Conservation (phyloP, 2,113 vertebrate genomes). For the Arenaria interpres region DNA sequence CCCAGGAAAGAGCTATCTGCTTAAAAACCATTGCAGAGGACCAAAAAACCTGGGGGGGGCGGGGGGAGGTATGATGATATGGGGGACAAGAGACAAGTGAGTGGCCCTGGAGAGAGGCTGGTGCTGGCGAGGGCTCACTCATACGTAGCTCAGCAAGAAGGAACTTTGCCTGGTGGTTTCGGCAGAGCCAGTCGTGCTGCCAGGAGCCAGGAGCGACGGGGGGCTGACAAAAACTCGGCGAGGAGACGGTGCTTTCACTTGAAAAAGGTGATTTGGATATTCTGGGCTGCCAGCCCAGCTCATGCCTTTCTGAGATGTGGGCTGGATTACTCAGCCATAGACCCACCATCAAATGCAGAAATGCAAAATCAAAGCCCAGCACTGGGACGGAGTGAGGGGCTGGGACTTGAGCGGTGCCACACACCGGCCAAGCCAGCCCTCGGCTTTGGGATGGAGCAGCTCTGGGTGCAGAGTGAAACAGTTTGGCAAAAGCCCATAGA, state of each 20-base stretch:
- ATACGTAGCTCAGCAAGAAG: rapidly evolving
- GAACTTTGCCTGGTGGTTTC: not conserved
- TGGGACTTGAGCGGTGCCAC: rapidly evolving
- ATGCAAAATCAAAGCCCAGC: not conserved
- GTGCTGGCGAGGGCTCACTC: rapidly evolving
- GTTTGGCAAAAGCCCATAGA: not conserved
- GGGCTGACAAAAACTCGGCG: not conserved
- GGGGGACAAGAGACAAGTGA: not conserved
- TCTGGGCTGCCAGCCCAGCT: not conserved
- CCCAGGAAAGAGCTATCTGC: not conserved
- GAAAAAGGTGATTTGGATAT: not conserved
- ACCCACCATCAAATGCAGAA: not conserved
- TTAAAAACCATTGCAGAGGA: not conserved
- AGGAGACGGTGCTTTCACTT: not conserved
- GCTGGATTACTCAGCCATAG: not conserved
- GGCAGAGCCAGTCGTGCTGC: not conserved
- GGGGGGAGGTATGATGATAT: rapidly evolving
- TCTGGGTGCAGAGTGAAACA: not conserved
- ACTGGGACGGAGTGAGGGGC: not conserved
- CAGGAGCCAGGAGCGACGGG: not conserved
- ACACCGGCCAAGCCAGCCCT: rapidly evolving
- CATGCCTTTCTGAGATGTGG: not conserved
- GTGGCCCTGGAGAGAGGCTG: not conserved
- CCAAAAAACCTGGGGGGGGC: not conserved
- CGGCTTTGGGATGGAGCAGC: not conserved